Evolutionary conservation across 2,888 invertebrate species (phyloP), one percentile per base, ranked within the genome.

Genomic region (Standfussiana lucernea): DNA sequence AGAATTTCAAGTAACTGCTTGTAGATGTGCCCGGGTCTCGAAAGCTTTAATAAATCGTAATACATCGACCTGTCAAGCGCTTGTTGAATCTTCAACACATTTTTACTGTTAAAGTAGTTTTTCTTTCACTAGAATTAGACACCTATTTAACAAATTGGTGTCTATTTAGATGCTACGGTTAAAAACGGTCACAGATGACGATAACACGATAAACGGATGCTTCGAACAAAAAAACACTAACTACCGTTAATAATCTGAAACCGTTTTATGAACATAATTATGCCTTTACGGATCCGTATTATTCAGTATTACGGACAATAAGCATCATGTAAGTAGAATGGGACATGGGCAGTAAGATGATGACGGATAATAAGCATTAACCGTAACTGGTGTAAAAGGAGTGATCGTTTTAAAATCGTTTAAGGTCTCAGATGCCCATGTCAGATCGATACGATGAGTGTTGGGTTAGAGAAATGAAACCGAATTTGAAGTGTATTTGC

Each of bases 81-180:
- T 21, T 15, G 0, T 69, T 50, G 56, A 68, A 28, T 28, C 56
- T 68, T 35, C 21, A 47, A 80, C 18, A 47, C 6, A n/a, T 42
- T 50, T 80, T 80, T 75, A 15, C 35, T 24, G 35, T 8, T 64
- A 15, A 2, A 50, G 7, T n/a, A n/a, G n/a, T n/a, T n/a, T n/a
- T n/a, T n/a, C n/a, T n/a, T n/a, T n/a, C n/a, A n/a, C n/a, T n/a
- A n/a, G n/a, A n/a, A n/a, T n/a, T n/a, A n/a, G n/a, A n/a, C n/a
- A n/a, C n/a, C n/a, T n/a, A n/a, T n/a, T n/a, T n/a, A 21, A 50
- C 11, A 11, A 35, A 28, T 37, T 45, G 15, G 6, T 6, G 53
- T 7, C 21, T 45, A 77, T 24, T 1, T 35, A 50, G 61, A 35
- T 40, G 32, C 5, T 2, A 42, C 50, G 28, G 50, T 70, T 45